These are phyloP conservation scores for Tupiocoris notatus DNA, from an alignment of 2,888 invertebrate species.

Conservation along the genomic window DNA sequence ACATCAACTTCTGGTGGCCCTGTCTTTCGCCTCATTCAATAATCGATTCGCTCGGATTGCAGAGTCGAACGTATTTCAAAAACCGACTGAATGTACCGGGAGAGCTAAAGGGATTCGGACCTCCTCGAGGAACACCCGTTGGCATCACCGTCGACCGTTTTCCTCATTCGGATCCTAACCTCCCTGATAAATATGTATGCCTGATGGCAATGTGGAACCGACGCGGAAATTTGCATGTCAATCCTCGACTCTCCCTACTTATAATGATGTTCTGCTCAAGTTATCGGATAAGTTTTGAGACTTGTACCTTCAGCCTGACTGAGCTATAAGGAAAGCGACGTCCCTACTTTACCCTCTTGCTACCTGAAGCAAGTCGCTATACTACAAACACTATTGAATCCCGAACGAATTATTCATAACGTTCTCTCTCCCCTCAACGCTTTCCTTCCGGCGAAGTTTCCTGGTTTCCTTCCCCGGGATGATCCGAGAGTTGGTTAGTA, in stretches of 20 bases:
- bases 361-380: constrained; percentile 5
- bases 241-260: constrained; percentile 5
- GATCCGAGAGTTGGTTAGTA: neutral
- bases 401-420: constrained; percentile 28
- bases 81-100: too few species aligned
- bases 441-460: neutral
- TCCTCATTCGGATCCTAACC: neutral
- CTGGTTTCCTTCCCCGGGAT: neutral
- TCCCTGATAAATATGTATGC: constrained; percentile 33
- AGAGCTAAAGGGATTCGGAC: too few species aligned
- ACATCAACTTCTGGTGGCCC: too few species aligned
- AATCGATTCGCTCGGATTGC: too few species aligned
- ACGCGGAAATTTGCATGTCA: constrained; percentile 25
- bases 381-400: constrained; percentile 30
- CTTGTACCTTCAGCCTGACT: neutral
- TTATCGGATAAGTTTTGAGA: constrained; percentile 29
- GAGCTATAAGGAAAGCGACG: neutral
- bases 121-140: neutral
- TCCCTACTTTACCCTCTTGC: neutral
- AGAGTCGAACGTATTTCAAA: too few species aligned
- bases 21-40: too few species aligned
- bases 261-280: constrained; percentile 24
- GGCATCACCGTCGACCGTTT: neutral
- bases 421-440: neutral
- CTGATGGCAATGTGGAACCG: constrained; percentile 23